Percentiles rank a stretch among this genome's conserved stretches.
Evolutionary conservation across 2,113 vertebrate genomes (phyloP).

Genomic region (Andinoacara biseriatus): DNA sequence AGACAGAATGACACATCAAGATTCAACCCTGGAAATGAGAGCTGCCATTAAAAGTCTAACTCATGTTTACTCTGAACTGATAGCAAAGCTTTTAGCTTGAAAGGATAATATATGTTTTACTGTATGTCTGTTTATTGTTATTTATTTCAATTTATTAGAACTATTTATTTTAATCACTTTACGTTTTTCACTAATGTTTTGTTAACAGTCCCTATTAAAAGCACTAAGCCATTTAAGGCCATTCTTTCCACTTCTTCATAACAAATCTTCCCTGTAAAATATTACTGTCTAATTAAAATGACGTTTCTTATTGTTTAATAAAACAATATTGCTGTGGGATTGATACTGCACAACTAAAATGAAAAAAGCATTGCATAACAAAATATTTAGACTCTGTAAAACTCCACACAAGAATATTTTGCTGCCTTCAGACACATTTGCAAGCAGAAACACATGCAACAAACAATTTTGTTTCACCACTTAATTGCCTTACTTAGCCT

Average conservation of each 20-base stretch:
- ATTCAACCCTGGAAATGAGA: slow-evolving; percentile 17
- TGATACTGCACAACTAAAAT: neutral
- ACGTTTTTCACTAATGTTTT: neutral
- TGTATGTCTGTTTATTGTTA: neutral
- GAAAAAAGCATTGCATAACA: neutral
- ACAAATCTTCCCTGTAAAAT: neutral
- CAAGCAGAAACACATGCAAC: slow-evolving; percentile 21
- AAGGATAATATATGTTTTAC: neutral
- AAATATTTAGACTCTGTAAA: neutral
- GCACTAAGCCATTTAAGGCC: neutral
- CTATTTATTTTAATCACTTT: neutral
- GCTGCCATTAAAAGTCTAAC: neutral
- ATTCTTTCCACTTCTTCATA: neutral
- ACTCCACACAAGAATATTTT: neutral
- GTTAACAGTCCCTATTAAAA: neutral
- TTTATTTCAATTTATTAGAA: neutral
- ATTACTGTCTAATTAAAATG: neutral
- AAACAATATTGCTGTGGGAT: neutral
- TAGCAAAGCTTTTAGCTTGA: neutral
- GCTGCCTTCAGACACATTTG: neutral
- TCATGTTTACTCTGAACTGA: slow-evolving; percentile 5
- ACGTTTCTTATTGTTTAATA: neutral
- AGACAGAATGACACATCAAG: slow-evolving; percentile 7
- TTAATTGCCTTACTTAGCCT: slow-evolving; percentile 74
- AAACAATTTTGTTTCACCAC: slow-evolving; percentile 54